phyloP scores from a whole-genome alignment of 1,140 invertebrate species.

The Heliothis virescens region DNA sequence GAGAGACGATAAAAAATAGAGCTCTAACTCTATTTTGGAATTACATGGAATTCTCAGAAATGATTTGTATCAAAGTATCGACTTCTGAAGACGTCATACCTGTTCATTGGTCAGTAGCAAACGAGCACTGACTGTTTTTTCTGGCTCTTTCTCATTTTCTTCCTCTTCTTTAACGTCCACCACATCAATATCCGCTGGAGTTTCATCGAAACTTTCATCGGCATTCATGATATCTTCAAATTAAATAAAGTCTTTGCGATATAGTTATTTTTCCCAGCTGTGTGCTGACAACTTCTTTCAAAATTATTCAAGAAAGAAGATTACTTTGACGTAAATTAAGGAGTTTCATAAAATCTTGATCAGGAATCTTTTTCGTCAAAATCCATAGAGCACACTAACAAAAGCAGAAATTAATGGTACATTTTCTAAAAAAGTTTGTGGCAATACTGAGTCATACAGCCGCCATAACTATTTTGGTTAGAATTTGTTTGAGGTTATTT shows the following conservation, averaged over 20 bases:
- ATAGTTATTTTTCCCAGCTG: no score
- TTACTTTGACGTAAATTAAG: no score
- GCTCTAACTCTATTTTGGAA: no score
- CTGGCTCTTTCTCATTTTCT: slow-evolving; percentile 6
- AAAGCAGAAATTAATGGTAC: background rate
- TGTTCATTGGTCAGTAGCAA: slow-evolving; percentile 39
- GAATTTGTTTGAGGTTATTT: slow-evolving; percentile 79
- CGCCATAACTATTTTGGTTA: slow-evolving; percentile 47
- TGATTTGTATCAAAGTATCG: no score
- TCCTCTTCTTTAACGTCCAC: background rate
- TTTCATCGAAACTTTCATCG: background rate
- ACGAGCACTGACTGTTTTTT: slow-evolving; percentile 27
- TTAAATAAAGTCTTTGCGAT: background rate
- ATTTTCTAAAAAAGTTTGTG: slow-evolving; percentile 25
- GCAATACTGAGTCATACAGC: slow-evolving; percentile 43
- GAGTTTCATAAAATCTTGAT: no score
- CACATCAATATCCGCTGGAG: background rate
- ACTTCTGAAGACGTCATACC: background rate
- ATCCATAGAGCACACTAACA: no score
- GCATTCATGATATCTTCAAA: background rate
- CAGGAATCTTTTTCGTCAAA: no score
- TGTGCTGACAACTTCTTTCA: no score
- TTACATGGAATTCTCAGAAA: no score
- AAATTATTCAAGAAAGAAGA: no score
- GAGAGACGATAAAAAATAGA: no score